Percentiles rank a stretch among this genome's conserved stretches.
These are phyloP conservation scores for Emys orbicularis DNA, from an alignment of 2,797 vertebrate species.

Conservation along the genomic window DNA sequence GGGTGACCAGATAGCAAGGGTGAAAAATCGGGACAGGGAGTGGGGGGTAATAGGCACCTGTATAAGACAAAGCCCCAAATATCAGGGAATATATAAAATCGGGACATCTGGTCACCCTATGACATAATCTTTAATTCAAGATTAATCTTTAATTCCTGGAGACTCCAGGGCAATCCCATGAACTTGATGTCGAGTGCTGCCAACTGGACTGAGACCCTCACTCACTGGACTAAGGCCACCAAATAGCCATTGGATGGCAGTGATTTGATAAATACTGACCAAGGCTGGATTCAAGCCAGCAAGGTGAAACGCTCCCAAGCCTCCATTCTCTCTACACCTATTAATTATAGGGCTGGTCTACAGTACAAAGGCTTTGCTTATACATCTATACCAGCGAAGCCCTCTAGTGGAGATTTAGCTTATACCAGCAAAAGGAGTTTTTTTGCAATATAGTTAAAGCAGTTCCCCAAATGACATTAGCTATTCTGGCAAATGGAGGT, in stretches of 20 bases:
- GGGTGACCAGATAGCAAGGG: no score
- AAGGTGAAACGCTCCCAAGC: not conserved
- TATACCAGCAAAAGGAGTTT: not conserved
- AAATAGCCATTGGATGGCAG: not conserved
- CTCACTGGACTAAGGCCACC: not conserved
- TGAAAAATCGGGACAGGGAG: no score
- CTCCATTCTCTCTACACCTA: not conserved
- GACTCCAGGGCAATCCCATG: not conserved
- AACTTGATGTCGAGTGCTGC: not conserved
- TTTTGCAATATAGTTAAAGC: not conserved
- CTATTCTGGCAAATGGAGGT: not conserved
- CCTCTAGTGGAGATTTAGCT: not conserved
- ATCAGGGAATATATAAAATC: no score
- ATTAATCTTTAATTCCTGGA: no score
- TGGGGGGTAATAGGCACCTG: no score
- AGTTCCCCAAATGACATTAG: not conserved
- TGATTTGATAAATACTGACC: not conserved
- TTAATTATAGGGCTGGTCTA: not conserved
- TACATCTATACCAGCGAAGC: not conserved
- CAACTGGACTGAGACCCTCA: not conserved
- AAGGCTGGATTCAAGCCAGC: not conserved
- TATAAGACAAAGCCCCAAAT: no score
- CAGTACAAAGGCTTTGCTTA: not conserved
- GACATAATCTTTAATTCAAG: no score
- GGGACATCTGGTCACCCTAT: no score